These are phyloP conservation scores for Dasyurus viverrinus DNA, from an alignment of 2,113 vertebrate species.

Conservation along the genomic window DNA sequence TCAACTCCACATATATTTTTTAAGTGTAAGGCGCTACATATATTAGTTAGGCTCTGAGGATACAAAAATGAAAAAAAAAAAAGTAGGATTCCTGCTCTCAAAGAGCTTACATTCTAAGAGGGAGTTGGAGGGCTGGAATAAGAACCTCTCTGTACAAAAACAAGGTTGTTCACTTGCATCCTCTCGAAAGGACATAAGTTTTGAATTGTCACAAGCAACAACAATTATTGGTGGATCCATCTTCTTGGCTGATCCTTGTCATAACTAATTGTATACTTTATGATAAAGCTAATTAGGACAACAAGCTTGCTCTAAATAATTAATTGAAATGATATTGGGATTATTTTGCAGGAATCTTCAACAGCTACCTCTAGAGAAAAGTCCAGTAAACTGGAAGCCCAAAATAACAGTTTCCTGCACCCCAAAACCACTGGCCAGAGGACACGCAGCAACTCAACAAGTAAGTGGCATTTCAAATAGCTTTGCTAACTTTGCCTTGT, in stretches of 20 bases:
- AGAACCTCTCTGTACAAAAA: neutral
- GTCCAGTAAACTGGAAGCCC: conserved; percentile 76
- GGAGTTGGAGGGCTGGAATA: too few relatives aligned
- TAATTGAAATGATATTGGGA: neutral
- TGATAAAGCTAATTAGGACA: neutral
- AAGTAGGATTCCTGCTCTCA: neutral
- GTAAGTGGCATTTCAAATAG: conserved; percentile 80
- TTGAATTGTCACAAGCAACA: neutral
- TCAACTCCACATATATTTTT: neutral
- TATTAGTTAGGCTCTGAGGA: neutral
- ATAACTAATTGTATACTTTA: neutral
- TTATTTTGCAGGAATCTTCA: conserved; percentile 83
- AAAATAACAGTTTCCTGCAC: conserved; percentile 75
- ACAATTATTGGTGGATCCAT: neutral
- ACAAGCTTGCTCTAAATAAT: neutral
- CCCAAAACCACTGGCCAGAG: conserved; percentile 82
- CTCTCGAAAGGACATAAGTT: neutral
- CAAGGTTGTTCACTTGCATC: neutral
- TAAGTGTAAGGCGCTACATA: neutral
- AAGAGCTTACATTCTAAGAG: neutral
- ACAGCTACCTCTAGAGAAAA: conserved; percentile 80
- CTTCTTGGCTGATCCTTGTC: neutral
- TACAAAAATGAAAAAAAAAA: neutral
- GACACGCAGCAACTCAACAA: conserved; percentile 90
- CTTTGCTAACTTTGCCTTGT: neutral